phyloP scores from a whole-genome alignment of 2,888 invertebrate genomes.

The Acholoe squamosa region DNA sequence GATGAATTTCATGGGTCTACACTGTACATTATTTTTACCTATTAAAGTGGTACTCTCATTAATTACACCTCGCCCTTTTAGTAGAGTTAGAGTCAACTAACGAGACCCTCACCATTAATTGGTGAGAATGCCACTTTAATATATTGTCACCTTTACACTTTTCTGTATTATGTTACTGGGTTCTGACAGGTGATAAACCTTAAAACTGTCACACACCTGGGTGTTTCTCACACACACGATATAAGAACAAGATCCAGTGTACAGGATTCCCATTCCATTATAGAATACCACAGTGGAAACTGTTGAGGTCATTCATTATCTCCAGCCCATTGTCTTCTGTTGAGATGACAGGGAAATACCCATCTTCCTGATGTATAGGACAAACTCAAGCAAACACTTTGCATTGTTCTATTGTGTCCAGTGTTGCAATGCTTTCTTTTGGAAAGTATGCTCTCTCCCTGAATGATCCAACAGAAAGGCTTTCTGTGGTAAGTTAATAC shows the following conservation, averaged over 20 bases:
- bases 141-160: background rate
- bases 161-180: background rate
- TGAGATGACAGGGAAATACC: background rate
- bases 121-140: too few species aligned
- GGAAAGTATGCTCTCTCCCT: background rate
- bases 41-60: too few species aligned
- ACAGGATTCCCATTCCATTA: background rate
- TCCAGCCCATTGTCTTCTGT: background rate
- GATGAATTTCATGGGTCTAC: constrained; percentile 27
- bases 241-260: background rate
- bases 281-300: background rate
- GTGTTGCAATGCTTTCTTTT: background rate
- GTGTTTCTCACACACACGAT: background rate
- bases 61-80: too few species aligned
- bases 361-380: background rate
- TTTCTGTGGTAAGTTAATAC: too few species aligned
- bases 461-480: background rate
- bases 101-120: too few species aligned
- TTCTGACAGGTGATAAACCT: background rate
- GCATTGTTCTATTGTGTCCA: background rate
- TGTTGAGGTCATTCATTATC: background rate
- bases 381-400: background rate
- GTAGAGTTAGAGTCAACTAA: too few species aligned
- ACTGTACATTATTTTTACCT: constrained; percentile 11
- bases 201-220: background rate